Evolutionary conservation across 2,797 vertebrate genomes (phyloP), one percentile per base, ranked within the genome.

Genomic region (Kryptolebias ocellatus): DNA sequence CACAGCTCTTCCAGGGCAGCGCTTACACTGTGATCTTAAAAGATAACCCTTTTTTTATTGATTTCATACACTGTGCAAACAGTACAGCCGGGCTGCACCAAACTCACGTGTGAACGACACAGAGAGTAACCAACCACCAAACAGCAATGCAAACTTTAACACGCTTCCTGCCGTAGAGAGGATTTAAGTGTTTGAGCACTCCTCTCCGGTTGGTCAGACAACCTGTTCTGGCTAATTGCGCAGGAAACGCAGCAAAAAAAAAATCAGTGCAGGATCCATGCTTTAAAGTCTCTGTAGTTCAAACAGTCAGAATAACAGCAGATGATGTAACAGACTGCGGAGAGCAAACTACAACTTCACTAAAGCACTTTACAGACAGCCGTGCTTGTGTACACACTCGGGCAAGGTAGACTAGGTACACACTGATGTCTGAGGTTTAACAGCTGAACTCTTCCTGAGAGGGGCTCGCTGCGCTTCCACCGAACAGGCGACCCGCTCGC

Each of bases 21-120:
- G 68, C 66, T 72, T 67, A 63, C 27, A 46, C 58, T 51, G 70
- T 55, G 78, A 59, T 53, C 7, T 31, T 52, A 29, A 46, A 53
- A 91, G 82, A 90, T 82, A 88, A 90, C 64, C 49, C 57, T 71
- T 74, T 59, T 39, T 39, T 39, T 11, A 68, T 70, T 70, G 69
- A 68, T 65, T 47, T 54, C 47, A 70, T 56, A 51, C 1, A 8
- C 8, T 59, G 58, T 74, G 50, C 67, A 69, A 72, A 79, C 49
- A 57, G 53, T 69, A 39, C 72, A 68, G 62, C 37, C 8, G 2
- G 37, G 8, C 37, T 39, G 37, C 37, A 67, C 58, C 67, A 74
- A 71, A 77, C 60, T 69, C 50, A 64, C 20, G 20, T 24, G 24
- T 59, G 17, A 46, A 29, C 17, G 54, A 12, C 47, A 27, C 31